phyloP scores from a whole-genome alignment of 2,113 vertebrate species.

The Aleadryas rufinucha region DNA sequence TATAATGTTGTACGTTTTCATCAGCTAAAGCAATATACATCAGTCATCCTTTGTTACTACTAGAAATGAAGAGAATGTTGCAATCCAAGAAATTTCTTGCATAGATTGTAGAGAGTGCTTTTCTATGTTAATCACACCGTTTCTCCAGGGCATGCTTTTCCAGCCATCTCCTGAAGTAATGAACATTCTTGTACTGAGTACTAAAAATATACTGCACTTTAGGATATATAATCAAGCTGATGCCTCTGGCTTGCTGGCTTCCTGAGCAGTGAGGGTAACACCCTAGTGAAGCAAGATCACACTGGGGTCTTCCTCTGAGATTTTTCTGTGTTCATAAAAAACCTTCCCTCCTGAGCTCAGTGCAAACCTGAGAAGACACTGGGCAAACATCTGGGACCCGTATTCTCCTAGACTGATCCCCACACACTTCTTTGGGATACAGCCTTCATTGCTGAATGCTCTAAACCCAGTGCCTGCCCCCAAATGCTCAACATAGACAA shows the following conservation, averaged over 20 bases:
- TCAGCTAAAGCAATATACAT: conserved; percentile 26
- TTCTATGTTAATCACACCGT: conserved; percentile 13
- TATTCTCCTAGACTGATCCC: neutral
- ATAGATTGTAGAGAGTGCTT: conserved; percentile 10
- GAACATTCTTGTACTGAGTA: neutral
- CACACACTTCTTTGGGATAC: neutral
- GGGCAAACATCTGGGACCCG: neutral
- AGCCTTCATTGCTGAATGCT: accelerated
- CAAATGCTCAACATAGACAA: neutral
- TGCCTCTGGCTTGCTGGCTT: neutral
- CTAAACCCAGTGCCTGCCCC: neutral
- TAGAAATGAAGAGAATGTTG: conserved; percentile 11
- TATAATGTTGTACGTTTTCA: neutral
- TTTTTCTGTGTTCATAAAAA: neutral
- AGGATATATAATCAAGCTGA: neutral
- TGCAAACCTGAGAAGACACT: neutral
- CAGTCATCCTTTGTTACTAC: conserved; percentile 32
- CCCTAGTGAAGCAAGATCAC: neutral
- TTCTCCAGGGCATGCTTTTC: conserved; percentile 20
- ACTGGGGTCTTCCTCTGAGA: neutral
- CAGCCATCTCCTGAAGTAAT: conserved; percentile 13
- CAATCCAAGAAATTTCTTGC: conserved; percentile 20
- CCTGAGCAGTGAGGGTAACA: neutral
- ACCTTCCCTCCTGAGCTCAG: neutral
- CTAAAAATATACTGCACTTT: conserved; percentile 2